Evolutionary conservation across 2,113 vertebrate species (phyloP), one percentile per base, ranked within the genome.

Genomic region (Myrmecobius fasciatus): DNA sequence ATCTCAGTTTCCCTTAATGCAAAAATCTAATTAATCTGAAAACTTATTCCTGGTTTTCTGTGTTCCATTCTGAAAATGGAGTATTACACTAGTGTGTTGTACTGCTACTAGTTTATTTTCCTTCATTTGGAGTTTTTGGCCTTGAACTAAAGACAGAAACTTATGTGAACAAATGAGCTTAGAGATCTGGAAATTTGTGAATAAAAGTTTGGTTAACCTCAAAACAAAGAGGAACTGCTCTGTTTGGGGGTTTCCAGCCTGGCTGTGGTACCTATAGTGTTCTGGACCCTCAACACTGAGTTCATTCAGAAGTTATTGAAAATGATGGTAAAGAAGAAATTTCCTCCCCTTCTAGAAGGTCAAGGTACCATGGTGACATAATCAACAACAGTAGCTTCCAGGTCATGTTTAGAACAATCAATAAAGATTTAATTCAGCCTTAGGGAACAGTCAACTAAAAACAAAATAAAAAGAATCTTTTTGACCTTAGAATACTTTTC

Each of bases 231-330:
- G 93, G 48, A 97, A 97, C 43, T 89, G 1, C 3, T 91, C 46
- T 24, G 12, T 92, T 52, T 75, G 26, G 96, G 97, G 96, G 51
- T 1, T 97, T 98, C 97, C 97, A 96, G 53, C n/a, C 25, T 26
- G 92, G 92, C 49, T 47, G 93, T 92, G 22, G 24, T 11, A 25
- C 0, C 2, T 91, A 3, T 46, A n/a, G 36, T 90, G 89, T 95
- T 49, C 31, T 90, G 52, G 51, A 14, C 46, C 25, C 75, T 88
- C 36, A 91, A 28, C 25, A 90, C 93, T 95, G 94, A 93, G 93
- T 95, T 93, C 43, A 96, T 94, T 95, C 52, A 96, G 90, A 4
- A 96, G 93, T 94, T 75, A 93, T 48, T 47, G 9, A 20, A 90
- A 90, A 51, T 90, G 47, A 51, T 51, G 14, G 25, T 53, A 60